These are phyloP conservation scores for Aphis gossypii DNA, from an alignment of 1,140 invertebrate genomes.

Conservation along the genomic window DNA sequence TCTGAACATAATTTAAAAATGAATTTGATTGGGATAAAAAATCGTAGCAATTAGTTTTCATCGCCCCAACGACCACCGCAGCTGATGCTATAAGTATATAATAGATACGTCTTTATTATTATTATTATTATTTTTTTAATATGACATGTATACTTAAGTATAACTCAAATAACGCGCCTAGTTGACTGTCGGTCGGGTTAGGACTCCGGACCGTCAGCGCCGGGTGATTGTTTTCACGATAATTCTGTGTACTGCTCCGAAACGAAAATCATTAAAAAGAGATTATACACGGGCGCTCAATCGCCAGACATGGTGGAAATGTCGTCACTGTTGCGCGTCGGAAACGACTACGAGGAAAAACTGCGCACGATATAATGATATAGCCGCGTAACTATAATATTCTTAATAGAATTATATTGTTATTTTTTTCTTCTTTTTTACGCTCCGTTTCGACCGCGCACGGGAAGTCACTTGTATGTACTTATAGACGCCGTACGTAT, in stretches of 20 bases:
- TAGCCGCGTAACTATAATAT: background rate
- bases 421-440: conserved; percentile 15
- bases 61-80: background rate
- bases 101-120: background rate
- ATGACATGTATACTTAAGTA: background rate
- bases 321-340: background rate
- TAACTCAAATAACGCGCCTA: background rate
- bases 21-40: background rate
- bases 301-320: background rate
- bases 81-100: background rate
- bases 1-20: background rate
- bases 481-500: background rate
- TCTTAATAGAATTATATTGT: conserved; percentile 28
- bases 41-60: background rate
- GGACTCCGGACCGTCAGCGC: background rate
- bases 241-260: background rate
- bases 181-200: background rate
- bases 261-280: conserved; percentile 42
- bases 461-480: background rate
- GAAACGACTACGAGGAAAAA: background rate
- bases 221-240: conserved; percentile 11
- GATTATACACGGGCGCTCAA: background rate
- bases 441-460: conserved; percentile 6
- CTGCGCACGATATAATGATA: background rate
- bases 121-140: background rate